A percentile compares a stretch with the other conserved stretches of the same genome.
phyloP scores from a whole-genome alignment of 2,888 invertebrate species.

The Molorchus minor region DNA sequence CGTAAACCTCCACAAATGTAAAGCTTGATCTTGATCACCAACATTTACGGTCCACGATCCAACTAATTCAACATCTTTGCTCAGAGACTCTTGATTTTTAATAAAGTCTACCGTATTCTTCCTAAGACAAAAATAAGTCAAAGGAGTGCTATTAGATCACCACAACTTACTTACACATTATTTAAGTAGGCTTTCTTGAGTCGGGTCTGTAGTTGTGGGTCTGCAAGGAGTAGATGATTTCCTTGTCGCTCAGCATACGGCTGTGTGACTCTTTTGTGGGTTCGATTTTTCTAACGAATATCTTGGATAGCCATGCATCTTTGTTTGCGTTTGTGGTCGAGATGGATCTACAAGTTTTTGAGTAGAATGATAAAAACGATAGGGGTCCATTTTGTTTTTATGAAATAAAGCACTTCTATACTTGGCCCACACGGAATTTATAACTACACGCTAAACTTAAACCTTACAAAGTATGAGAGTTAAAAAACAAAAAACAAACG shows the following conservation, averaged over 20 bases:
- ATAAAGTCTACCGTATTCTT: constrained; percentile 82
- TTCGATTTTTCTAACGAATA: constrained; percentile 89
- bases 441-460: too few relatives aligned
- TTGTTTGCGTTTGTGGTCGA: constrained; percentile 60
- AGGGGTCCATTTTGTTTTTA: not conserved
- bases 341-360: constrained; percentile 47
- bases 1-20: constrained; percentile 95
- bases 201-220: constrained; percentile 95
- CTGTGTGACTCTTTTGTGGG: constrained; percentile 97
- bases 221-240: constrained; percentile 93
- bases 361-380: not conserved
- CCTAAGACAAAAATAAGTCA: constrained; percentile 62
- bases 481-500: constrained; percentile 13
- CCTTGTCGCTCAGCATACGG: constrained; percentile 95
- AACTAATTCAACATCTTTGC: constrained; percentile 79
- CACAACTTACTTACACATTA: constrained; percentile 82
- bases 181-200: constrained; percentile 85
- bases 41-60: constrained; percentile 97
- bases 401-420: too few relatives aligned
- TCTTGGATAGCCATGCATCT: constrained; percentile 89
- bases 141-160: not conserved
- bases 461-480: too few relatives aligned
- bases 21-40: constrained; percentile 96
- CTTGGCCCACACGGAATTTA: too few relatives aligned
- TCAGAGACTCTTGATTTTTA: constrained; percentile 74